Conservation (phyloP, 1,140 invertebrate genomes). For the Magallana ariakensis region DNA sequence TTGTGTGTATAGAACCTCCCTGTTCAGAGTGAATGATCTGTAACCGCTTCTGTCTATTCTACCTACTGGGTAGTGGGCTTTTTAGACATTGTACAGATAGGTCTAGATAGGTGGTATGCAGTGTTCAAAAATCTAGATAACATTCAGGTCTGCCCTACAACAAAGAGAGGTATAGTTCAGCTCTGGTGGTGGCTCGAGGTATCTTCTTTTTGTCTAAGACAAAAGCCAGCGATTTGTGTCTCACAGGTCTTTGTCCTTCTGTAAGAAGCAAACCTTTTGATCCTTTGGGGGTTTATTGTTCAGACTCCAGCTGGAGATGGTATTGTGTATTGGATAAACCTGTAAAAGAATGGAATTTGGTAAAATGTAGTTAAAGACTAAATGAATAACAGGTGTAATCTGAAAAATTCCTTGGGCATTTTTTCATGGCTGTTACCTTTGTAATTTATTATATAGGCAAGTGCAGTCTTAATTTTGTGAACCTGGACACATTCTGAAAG, state of each 20-base stretch:
- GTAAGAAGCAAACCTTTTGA: constrained; percentile 21
- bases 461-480: too few species aligned
- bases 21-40: constrained; percentile 13
- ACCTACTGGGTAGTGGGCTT: constrained; percentile 15
- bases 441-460: too few species aligned
- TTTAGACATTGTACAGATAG: constrained; percentile 14
- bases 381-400: constrained; percentile 4
- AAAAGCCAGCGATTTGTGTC: background rate
- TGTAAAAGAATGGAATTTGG: constrained; percentile 16
- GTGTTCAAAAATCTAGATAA: constrained; percentile 1
- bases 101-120: constrained; percentile 32
- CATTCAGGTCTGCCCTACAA: background rate
- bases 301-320: background rate
- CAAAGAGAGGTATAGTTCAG: background rate
- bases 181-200: background rate
- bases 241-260: constrained; percentile 9
- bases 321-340: constrained; percentile 5
- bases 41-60: constrained; percentile 15
- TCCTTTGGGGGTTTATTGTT: background rate
- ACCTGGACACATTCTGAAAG: too few species aligned
- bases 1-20: background rate
- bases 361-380: background rate
- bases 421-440: too few species aligned
- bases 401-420: background rate
- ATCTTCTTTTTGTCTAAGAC: background rate